These are phyloP conservation scores for Galeopterus variegatus DNA, from an alignment of 2,113 vertebrate species.

Conservation along the genomic window DNA sequence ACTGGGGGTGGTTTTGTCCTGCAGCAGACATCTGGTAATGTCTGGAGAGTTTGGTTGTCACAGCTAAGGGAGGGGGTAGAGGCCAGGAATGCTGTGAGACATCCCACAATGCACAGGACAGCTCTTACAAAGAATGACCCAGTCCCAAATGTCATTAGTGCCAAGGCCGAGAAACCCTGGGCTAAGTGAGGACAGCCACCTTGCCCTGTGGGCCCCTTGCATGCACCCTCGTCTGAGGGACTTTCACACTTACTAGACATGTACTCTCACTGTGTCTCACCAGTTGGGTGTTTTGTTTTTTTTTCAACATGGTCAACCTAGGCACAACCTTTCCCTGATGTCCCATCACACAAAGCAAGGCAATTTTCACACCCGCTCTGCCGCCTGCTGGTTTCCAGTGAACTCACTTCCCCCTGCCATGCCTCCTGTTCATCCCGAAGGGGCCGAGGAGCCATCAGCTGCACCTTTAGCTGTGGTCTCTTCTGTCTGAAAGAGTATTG, in stretches of 20 bases:
- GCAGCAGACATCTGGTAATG: neutral
- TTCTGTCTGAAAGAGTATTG: neutral
- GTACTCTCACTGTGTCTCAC: neutral
- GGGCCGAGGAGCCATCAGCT: neutral
- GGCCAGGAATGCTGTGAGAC: neutral
- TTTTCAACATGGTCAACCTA: neutral
- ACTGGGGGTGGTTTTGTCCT: neutral
- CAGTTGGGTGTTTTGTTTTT: neutral
- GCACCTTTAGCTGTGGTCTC: neutral
- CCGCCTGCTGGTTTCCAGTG: too few species aligned
- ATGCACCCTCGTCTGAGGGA: too few species aligned
- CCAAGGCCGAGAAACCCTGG: neutral
- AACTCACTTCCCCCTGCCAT: neutral
- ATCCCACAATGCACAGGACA: neutral
- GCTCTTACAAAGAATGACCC: neutral
- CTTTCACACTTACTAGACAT: fast-evolving
- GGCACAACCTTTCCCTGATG: neutral
- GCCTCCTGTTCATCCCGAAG: neutral
- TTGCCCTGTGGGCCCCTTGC: neutral
- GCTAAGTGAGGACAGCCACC: neutral
- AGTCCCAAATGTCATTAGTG: neutral
- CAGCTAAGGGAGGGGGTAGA: neutral
- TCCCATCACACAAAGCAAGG: neutral
- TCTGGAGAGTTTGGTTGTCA: neutral
- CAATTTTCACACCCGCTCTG: fast-evolving